These are phyloP conservation scores for Haplotaxodon microlepis DNA, from an alignment of 2,113 vertebrate genomes.

Conservation along the genomic window DNA sequence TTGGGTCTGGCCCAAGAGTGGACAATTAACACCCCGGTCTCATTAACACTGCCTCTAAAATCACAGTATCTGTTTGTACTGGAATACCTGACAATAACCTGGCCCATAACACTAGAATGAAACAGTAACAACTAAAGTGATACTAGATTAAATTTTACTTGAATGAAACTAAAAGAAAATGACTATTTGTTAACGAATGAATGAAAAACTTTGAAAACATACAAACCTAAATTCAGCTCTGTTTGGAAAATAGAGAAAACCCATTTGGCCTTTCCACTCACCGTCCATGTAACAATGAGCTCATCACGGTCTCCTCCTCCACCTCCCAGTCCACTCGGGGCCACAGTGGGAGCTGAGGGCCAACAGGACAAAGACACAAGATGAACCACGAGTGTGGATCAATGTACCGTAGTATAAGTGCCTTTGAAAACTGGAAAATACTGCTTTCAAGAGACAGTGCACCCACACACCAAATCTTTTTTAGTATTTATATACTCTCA, in stretches of 20 bases:
- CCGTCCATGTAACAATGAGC: slow-evolving; percentile 91
- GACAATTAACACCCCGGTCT: neutral
- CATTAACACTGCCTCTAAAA: neutral
- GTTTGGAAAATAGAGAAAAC: neutral
- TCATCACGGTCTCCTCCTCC: slow-evolving; percentile 90
- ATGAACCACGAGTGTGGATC: neutral
- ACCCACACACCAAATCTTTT: neutral
- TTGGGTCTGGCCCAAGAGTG: neutral
- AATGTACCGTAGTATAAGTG: neutral
- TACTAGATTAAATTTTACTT: neutral
- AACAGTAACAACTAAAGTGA: neutral
- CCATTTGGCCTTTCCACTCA: slow-evolving; percentile 55
- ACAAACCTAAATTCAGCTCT: neutral
- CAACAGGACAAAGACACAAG: neutral
- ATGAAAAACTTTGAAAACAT: neutral
- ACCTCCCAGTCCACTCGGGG: slow-evolving; percentile 88
- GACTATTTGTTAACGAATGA: neutral
- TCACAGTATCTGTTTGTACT: neutral
- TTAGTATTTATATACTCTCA: neutral
- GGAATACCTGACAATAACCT: neutral
- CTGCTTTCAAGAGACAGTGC: neutral
- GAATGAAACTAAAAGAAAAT: neutral
- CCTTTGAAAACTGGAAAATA: neutral
- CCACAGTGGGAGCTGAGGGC: slow-evolving; percentile 84
- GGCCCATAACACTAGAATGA: neutral